Percentiles rank a stretch among this genome's conserved stretches.
These are phyloP conservation scores for Scaptomyza caliginosa DNA, from an alignment of 2,888 invertebrate species.

Conservation along the genomic window DNA sequence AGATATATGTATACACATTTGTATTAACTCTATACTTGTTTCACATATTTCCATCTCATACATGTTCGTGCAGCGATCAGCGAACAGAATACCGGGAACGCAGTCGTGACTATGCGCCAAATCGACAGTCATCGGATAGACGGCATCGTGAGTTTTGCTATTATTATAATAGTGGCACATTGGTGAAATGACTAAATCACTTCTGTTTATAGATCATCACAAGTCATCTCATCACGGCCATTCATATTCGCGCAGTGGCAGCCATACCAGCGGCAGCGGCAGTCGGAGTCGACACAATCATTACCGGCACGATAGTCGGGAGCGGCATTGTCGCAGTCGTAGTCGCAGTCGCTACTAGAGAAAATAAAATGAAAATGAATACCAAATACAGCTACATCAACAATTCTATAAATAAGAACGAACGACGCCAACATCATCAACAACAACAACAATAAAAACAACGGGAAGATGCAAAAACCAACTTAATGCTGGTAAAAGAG, in stretches of 20 bases:
- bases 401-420: constrained; percentile 14
- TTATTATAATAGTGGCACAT: too few relatives aligned
- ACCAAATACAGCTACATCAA: constrained; percentile 35
- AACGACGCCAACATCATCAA: constrained; percentile 14
- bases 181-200: not conserved
- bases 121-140: constrained; percentile 72
- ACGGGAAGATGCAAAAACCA: constrained; percentile 28
- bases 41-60: not conserved
- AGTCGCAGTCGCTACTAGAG: constrained; percentile 82
- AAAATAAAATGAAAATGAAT: not conserved
- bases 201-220: constrained; percentile 67
- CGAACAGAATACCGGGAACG: constrained; percentile 78
- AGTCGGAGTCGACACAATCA: constrained; percentile 75
- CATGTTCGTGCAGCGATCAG: constrained; percentile 53
- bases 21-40: not conserved
- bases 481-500: constrained; percentile 5
- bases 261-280: constrained; percentile 67
- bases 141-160: constrained; percentile 72
- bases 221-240: constrained; percentile 80
- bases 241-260: constrained; percentile 74
- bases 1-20: not conserved
- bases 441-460: constrained; percentile 9
- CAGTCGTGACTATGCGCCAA: constrained; percentile 77
- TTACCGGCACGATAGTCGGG: constrained; percentile 78
- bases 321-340: constrained; percentile 81